phyloP scores from a whole-genome alignment of 2,797 vertebrate species.

The Tenualosa thibaudeaui region DNA sequence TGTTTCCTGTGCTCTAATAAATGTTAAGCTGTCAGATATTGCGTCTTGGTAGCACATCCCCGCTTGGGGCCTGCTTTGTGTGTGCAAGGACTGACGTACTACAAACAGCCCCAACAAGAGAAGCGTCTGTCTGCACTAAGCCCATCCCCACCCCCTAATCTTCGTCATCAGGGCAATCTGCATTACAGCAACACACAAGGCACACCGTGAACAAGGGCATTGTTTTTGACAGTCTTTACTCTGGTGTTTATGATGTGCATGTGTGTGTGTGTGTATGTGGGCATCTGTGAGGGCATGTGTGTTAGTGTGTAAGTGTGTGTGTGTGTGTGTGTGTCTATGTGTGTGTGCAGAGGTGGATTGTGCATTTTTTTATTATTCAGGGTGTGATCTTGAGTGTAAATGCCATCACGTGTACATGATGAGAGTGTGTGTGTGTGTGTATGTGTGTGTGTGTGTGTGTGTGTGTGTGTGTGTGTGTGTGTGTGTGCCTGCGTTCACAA shows the following conservation, averaged over 20 bases:
- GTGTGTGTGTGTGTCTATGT: slow-evolving; percentile 29
- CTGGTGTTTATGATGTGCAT: not conserved
- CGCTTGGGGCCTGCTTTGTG: slow-evolving; percentile 15
- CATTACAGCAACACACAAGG: slow-evolving; percentile 12
- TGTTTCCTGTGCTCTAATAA: slow-evolving; percentile 59
- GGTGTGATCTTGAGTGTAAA: slow-evolving; percentile 26
- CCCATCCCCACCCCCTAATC: not conserved
- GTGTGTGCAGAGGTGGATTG: slow-evolving; percentile 28
- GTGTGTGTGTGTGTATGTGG: not conserved
- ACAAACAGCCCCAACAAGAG: slow-evolving; percentile 46
- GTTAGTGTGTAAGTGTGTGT: slow-evolving; percentile 1
- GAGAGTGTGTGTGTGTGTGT: slow-evolving; percentile 44
- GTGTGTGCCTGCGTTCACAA: slow-evolving; percentile 46
- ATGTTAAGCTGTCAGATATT: slow-evolving; percentile 57
- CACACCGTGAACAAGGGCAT: not conserved
- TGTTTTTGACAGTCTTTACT: slow-evolving; percentile 13
- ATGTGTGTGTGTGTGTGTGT: slow-evolving; percentile 40
- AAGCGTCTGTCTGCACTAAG: slow-evolving; percentile 17
- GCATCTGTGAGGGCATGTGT: slow-evolving; percentile 3
- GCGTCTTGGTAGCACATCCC: slow-evolving; percentile 35
- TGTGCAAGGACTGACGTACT: slow-evolving; percentile 42
- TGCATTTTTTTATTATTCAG: not conserved
- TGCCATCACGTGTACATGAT: slow-evolving; percentile 37
- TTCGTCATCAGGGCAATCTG: slow-evolving; percentile 17
- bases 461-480: slow-evolving; percentile 31